Percentiles rank a stretch among this genome's conserved stretches.
phyloP scores from a whole-genome alignment of 1,140 invertebrate genomes.

The Planococcus citri region DNA sequence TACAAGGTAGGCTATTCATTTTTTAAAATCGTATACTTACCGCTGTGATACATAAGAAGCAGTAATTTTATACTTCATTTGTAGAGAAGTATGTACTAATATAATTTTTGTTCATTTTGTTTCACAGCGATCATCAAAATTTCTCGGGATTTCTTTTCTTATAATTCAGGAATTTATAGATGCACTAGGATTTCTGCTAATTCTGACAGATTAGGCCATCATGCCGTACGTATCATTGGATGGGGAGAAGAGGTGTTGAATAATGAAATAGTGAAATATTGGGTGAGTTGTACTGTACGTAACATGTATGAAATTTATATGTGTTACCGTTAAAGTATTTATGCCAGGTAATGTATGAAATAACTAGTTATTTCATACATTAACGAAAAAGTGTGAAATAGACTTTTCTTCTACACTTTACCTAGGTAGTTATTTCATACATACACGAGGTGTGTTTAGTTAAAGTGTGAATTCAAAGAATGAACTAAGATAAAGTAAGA shows the following conservation, averaged over 20 bases:
- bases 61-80: neutral
- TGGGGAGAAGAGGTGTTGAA: constrained; percentile 64
- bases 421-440: too few species aligned
- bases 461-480: too few species aligned
- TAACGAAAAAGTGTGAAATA: too few species aligned
- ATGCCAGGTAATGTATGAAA: too few species aligned
- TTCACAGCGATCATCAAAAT: constrained; percentile 73
- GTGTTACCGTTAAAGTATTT: too few species aligned
- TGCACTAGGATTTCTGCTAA: constrained; percentile 43
- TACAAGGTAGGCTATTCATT: constrained; percentile 66
- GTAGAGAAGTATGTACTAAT: neutral
- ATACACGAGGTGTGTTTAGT: too few species aligned
- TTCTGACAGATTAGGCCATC: constrained; percentile 51
- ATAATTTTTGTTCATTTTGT: constrained; percentile 17
- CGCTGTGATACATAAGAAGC: too few species aligned
- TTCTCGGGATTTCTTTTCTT: constrained; percentile 81
- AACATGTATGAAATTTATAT: too few species aligned
- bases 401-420: too few species aligned
- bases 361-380: too few species aligned
- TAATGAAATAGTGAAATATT: constrained; percentile 56
- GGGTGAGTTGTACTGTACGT: constrained; percentile 48
- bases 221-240: constrained; percentile 81
- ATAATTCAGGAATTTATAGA: constrained; percentile 67
- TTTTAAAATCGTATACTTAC: too few species aligned
- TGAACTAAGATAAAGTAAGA: too few species aligned